Evolutionary conservation across 2,113 vertebrate species (phyloP), one percentile per base, ranked within the genome.

Genomic region (Pseudopipra pipra): DNA sequence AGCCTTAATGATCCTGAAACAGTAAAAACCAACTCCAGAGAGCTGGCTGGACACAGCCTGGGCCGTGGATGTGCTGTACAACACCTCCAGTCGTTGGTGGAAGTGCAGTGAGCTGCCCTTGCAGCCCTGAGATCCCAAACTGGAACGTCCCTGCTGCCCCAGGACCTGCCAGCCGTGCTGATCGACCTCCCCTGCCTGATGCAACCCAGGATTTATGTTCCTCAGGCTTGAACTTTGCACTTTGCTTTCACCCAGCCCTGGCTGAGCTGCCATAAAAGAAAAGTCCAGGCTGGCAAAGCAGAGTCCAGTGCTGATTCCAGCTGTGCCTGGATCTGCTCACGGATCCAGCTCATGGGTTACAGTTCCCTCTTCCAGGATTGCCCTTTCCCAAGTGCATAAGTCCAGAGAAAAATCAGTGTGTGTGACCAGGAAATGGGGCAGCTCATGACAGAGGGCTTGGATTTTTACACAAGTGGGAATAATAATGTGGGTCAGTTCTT

Each of bases 71-170:
- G 49, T 41, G 3, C 55, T 24, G 4, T 5, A 2, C 20, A 12
- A 4, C 21, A 15, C 22, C 28, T 52, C n/a, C n/a, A 2, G 1
- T 2, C 4, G 1, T 2, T 18, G n/a, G 0, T 3, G 3, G 8
- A 4, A 17, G 22, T 2, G 35, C 37, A 19, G 17, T 6, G 8
- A 35, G 58, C 2, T 8, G 35, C 20, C 2, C 14, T 6, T 14
- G 55, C 35, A 37, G 25, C 16, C 41, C 68, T 44, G 20, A 3
- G 23, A 13, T 6, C 3, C 49, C 37, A 20, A 39, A 13, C 10
- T 7, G 12, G n/a, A 11, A 3, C 0, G 5, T 6, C 41, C 21
- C 39, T 37, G 19, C 8, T 41, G 25, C 41, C 31, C 4, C 58
- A 30, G 89, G 18, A 16, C 71, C 44, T 27, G 41, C 4, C 5